phyloP scores from a whole-genome alignment of 2,113 vertebrate species.

The Salvelinus fontinalis region DNA sequence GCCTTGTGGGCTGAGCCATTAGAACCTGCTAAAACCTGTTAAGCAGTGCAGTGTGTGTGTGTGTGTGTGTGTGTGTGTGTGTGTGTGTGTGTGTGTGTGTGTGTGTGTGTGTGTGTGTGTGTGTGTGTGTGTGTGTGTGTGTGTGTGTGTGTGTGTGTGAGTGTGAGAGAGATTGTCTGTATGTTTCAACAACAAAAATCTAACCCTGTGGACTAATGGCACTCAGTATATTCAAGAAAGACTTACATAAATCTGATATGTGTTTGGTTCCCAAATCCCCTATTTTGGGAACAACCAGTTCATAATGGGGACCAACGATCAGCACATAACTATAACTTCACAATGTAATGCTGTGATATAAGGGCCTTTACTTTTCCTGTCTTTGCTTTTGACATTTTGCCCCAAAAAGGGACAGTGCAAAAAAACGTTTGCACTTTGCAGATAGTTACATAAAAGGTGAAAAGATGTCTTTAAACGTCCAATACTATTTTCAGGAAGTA shows the following conservation, averaged over 20 bases:
- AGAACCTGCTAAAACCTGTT: conserved; percentile 48
- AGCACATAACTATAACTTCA: no score
- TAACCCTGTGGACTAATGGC: conserved; percentile 42
- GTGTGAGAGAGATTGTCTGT: not conserved
- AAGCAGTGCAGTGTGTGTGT: conserved; percentile 28
- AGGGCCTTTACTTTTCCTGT: not conserved
- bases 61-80: not conserved
- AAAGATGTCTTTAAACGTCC: not conserved
- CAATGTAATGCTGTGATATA: not conserved
- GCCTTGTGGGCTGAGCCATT: conserved; percentile 46
- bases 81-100: not conserved
- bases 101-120: not conserved
- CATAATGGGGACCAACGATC: conserved; percentile 29
- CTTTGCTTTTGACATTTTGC: no score
- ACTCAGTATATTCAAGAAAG: conserved; percentile 43
- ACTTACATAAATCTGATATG: conserved; percentile 59
- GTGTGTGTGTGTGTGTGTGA: not conserved
- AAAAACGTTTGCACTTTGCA: not conserved
- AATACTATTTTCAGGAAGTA: not conserved
- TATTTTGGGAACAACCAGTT: conserved; percentile 44
- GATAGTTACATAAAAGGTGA: not conserved
- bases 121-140: not conserved
- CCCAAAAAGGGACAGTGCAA: not conserved
- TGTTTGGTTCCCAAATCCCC: conserved; percentile 53
- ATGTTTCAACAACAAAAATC: not conserved